Base-by-base conservation (phyloP, 2,113 vertebrate genomes). In the Caranx melampygus region DNA sequence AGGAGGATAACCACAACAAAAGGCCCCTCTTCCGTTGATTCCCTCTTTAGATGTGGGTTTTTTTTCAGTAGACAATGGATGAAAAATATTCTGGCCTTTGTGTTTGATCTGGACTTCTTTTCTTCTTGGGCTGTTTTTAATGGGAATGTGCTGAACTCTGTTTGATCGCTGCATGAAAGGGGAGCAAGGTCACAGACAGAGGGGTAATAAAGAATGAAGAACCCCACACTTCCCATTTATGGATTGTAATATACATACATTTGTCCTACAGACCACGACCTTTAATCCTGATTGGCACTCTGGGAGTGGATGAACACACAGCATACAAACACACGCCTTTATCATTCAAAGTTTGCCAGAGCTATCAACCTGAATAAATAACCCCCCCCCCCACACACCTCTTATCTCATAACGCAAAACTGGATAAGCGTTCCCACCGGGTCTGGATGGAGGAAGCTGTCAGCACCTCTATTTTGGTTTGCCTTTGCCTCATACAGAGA, bases 291-390 rank as follows among this genome's bases (percentile, higher is more conserved):
- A 93, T 12, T 93, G 91, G 87, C 91, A 86, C 33, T 0, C 57
- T 33, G 1, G 83, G 78, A 82, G 73, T 72, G 86, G 78, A 75
- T 69, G 72, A 86, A 54, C 73, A 65, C 79, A 51, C 62, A 2
- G 57, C 79, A 61, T 65, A 79, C 70, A 88, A 65, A 80, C 77
- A 77, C 75, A 57, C 71, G 70, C 59, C 63, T 85, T 92, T 89
- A 91, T 91, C 87, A 88, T 90, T 90, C 90, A 88, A 89, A 91
- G 84, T 77, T 82, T 40, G 75, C 79, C 62, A 45, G 81, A 83
- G 87, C 86, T 75, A 90, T 91, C 92, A 90, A 84, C 86, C 91
- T 92, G 90, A 91, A 92, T 91, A 92, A 93, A 93, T 92, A 92
- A 91, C 86, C 83, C 87, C 84, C 54, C 52, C 26, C 26, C 26